Evolutionary conservation across 2,888 invertebrate species (phyloP).

Genomic region (Amphimallon solstitiale): DNA sequence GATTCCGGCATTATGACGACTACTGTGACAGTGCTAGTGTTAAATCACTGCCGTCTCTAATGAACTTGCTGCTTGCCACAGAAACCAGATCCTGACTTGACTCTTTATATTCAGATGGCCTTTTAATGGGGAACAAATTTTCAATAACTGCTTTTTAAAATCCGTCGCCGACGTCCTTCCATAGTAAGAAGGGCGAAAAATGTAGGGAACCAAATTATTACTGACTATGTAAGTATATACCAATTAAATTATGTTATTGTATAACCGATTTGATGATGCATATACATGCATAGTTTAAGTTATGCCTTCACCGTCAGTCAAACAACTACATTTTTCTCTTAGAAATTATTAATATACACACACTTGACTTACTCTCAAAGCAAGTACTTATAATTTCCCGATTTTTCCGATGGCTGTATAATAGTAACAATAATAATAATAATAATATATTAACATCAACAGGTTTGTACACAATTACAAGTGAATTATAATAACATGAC

Average conservation of each 20-base stretch:
- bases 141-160: conserved; percentile 34
- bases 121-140: conserved; percentile 34
- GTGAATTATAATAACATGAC: too few relatives aligned
- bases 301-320: too few relatives aligned
- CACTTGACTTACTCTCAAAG: too few relatives aligned
- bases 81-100: conserved; percentile 43
- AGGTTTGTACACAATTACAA: too few relatives aligned
- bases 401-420: too few relatives aligned
- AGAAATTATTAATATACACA: too few relatives aligned
- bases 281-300: too few relatives aligned
- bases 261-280: not conserved
- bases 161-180: conserved; percentile 23
- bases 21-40: conserved; percentile 52
- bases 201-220: conserved; percentile 19
- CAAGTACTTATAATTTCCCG: too few relatives aligned
- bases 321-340: too few relatives aligned
- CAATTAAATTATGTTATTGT: conserved; percentile 6
- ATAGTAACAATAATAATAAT: too few relatives aligned
- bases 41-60: conserved; percentile 53
- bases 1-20: conserved; percentile 51
- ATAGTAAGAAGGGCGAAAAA: conserved; percentile 26
- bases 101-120: conserved; percentile 35
- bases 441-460: too few relatives aligned
- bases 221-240: not conserved
- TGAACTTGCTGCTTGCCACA: conserved; percentile 50